Percentiles rank a stretch among this genome's conserved stretches.
Evolutionary conservation across 1,140 invertebrate genomes (phyloP).

Genomic region (Cotesia chilonis): DNA sequence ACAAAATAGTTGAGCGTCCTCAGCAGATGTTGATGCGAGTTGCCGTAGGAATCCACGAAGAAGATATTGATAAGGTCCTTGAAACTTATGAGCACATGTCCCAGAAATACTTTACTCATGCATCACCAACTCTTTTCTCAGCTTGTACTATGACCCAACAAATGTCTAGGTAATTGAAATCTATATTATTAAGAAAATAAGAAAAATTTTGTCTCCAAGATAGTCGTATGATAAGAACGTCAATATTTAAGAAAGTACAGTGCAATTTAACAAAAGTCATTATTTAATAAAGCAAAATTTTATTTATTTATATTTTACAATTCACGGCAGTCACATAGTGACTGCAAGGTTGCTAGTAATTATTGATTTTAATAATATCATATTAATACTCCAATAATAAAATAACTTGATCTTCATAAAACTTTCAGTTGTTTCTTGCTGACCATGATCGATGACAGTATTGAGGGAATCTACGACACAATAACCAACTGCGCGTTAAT

Average conservation of each 20-base stretch:
- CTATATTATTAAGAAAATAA: too few species aligned
- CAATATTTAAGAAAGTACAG: too few species aligned
- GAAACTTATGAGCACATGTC: constrained; percentile 97
- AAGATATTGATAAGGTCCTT: constrained; percentile 92
- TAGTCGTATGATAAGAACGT: too few species aligned
- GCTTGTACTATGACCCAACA: constrained; percentile 92
- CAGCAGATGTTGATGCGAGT: constrained; percentile 99
- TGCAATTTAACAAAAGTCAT: too few species aligned
- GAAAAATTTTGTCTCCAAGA: too few species aligned
- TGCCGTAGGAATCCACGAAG: constrained; percentile 93
- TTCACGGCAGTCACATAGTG: too few species aligned
- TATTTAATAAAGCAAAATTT: too few species aligned
- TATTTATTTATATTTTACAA: too few species aligned
- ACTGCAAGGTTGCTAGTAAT: too few species aligned
- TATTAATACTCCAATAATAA: too few species aligned
- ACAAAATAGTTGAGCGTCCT: constrained; percentile 93
- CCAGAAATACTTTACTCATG: constrained; percentile 97
- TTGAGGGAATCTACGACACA: constrained; percentile 97
- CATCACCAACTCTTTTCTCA: constrained; percentile 96
- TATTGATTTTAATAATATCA: too few species aligned
- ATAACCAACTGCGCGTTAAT: constrained; percentile 94
- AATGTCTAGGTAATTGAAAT: constrained; percentile 72
- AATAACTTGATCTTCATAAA: too few species aligned
- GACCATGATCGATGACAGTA: constrained; percentile 95
- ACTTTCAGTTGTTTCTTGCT: constrained; percentile 86